phyloP scores from a whole-genome alignment of 2,888 invertebrate genomes.

The Noctua janthe region DNA sequence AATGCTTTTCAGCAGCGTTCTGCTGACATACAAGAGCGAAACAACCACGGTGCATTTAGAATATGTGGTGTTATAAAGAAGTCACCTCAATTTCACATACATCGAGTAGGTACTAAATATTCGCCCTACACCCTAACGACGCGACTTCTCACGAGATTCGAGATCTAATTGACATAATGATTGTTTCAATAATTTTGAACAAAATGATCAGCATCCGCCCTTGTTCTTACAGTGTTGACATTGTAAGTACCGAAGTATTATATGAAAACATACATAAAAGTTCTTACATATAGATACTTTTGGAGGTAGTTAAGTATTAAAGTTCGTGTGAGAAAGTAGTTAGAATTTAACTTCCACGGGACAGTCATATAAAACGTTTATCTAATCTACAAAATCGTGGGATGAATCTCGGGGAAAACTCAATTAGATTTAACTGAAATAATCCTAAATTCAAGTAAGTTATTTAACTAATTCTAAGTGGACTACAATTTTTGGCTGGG shows the following conservation, averaged over 20 bases:
- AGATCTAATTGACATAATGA: conserved; percentile 24
- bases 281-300: neutral
- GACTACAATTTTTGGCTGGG: neutral
- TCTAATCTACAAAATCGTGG: conserved; percentile 46
- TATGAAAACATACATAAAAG: neutral
- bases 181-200: conserved; percentile 25
- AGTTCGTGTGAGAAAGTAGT: conserved; percentile 12
- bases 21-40: neutral
- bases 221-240: neutral
- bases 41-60: neutral
- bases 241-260: neutral
- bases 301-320: neutral
- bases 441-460: neutral
- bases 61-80: neutral
- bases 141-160: conserved; percentile 22
- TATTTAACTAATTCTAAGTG: neutral
- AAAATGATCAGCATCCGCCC: conserved; percentile 32
- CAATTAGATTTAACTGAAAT: neutral
- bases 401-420: conserved; percentile 28
- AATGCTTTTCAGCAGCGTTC: neutral
- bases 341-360: neutral
- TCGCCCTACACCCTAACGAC: neutral
- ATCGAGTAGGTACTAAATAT: neutral
- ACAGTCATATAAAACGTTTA: conserved; percentile 8
- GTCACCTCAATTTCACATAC: neutral